These are phyloP conservation scores for Cyphomyrus plagiostoma DNA, from an alignment of 2,113 vertebrate species.

Conservation along the genomic window DNA sequence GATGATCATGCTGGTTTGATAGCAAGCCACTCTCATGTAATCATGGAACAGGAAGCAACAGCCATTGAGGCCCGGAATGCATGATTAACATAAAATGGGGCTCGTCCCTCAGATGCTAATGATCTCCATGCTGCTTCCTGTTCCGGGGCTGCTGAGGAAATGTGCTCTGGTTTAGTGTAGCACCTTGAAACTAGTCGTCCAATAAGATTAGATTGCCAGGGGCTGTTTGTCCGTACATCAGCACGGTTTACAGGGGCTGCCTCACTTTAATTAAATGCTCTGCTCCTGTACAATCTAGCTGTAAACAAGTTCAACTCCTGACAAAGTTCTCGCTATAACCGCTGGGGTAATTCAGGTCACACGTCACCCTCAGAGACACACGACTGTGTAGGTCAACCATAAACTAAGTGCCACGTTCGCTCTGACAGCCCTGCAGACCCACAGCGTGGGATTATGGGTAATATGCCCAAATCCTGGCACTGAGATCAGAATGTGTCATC, in stretches of 20 bases:
- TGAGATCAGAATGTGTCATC: not conserved
- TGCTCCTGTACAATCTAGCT: not conserved
- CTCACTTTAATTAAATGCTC: not conserved
- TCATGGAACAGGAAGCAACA: not conserved
- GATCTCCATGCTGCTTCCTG: not conserved
- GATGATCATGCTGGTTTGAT: not conserved
- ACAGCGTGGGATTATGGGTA: not conserved
- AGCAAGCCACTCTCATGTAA: slow-evolving; percentile 1
- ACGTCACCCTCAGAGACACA: not conserved
- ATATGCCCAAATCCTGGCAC: not conserved
- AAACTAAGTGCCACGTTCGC: not conserved
- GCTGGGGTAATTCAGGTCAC: not conserved
- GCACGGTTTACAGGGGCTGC: not conserved
- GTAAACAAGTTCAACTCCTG: not conserved
- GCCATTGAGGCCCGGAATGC: not conserved
- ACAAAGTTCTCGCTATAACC: not conserved
- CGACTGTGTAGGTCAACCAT: not conserved
- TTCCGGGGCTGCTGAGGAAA: not conserved
- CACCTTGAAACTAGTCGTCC: not conserved
- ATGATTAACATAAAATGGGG: not conserved
- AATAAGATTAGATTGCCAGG: not conserved
- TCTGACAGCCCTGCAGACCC: not conserved
- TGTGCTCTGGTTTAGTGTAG: not conserved
- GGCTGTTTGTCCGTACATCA: not conserved
- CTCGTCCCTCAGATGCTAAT: not conserved